Base-by-base conservation (phyloP, 2,888 invertebrate genomes). In the Pocota personata region DNA sequence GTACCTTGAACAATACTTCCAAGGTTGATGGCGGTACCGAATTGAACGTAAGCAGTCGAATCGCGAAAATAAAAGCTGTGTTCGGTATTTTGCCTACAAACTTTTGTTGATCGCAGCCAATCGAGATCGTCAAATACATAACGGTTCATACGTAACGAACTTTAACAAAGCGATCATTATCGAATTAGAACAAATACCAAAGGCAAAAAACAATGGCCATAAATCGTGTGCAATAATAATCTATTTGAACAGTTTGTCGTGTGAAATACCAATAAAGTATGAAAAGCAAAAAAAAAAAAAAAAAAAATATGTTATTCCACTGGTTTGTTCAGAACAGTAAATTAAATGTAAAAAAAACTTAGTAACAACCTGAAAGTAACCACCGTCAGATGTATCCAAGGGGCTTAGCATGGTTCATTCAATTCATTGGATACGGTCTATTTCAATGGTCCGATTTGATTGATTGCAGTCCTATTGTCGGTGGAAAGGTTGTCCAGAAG, bases 211-310 rank as follows among this genome's bases (percentile, higher is more conserved):
- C 37, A 78, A 27, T 40, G 12, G 24, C 32, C 48, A 19, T 46
- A 67, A 60, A 80, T 80, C 72, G 86, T 82, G 67, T 86, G 76
- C 76, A 62, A 67, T 48, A 72, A 67, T 87, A 73, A 88, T 78
- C 57, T 90, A 87, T 90, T 90, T 91, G 82, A 88, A 90, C 90
- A 90, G 90, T 90, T 90, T 90, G 89, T 87, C 66, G 60, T 82
- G 82, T 58, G 43, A 57, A 87, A 79, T 69, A 62, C 62, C 82
- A 67, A 72, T 73, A 77, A 79, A 58, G 32, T 66, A 55, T 21
- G 37, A 16, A 50, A 40, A 58, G 30, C 40, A 55, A 52, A 73
- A 64, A 24, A 24, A 1, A 52, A 73, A 64, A 24, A 24, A 1
- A 66, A 21, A 27, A 67, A 71, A 57, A 37, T 27, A 3, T 21